Conservation (phyloP, 1,140 invertebrate genomes). For the Drosophila eugracilis region DNA sequence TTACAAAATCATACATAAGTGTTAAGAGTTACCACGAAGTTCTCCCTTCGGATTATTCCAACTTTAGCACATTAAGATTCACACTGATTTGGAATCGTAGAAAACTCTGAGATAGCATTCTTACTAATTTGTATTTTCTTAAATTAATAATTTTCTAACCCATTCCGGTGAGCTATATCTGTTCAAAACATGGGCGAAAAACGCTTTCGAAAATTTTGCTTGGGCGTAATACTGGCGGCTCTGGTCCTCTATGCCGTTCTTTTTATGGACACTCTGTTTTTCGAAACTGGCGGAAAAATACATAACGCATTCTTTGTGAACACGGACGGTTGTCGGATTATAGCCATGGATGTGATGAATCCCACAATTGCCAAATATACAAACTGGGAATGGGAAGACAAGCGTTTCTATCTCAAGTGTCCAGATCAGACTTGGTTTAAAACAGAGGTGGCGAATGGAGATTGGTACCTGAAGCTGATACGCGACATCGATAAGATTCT, state of each 20-base stretch:
- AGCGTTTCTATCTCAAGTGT: neutral
- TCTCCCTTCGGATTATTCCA: too few relatives aligned
- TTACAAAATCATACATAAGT: too few relatives aligned
- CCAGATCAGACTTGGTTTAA: slow-evolving; percentile 19
- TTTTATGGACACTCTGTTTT: slow-evolving; percentile 1
- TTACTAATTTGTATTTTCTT: neutral
- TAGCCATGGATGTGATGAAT: slow-evolving; percentile 38
- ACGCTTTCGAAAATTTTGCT: slow-evolving; percentile 16
- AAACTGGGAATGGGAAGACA: neutral
- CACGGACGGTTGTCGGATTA: slow-evolving; percentile 27
- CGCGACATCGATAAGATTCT: slow-evolving; percentile 15
- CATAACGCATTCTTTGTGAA: slow-evolving; percentile 40
- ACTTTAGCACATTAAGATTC: too few relatives aligned
- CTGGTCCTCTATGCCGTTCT: slow-evolving; percentile 7
- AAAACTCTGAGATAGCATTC: neutral
- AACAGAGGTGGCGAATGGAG: neutral
- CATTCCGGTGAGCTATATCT: neutral
- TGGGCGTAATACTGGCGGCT: slow-evolving; percentile 10
- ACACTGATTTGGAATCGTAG: neutral
- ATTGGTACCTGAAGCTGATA: slow-evolving; percentile 9
- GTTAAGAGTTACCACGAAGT: too few relatives aligned
- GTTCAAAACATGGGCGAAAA: slow-evolving; percentile 1
- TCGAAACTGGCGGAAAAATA: slow-evolving; percentile 1
- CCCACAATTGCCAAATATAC: slow-evolving; percentile 10
- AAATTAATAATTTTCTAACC: neutral